Evolutionary conservation across 2,888 invertebrate genomes (phyloP).

Genomic region (Steinernema scapterisci): DNA sequence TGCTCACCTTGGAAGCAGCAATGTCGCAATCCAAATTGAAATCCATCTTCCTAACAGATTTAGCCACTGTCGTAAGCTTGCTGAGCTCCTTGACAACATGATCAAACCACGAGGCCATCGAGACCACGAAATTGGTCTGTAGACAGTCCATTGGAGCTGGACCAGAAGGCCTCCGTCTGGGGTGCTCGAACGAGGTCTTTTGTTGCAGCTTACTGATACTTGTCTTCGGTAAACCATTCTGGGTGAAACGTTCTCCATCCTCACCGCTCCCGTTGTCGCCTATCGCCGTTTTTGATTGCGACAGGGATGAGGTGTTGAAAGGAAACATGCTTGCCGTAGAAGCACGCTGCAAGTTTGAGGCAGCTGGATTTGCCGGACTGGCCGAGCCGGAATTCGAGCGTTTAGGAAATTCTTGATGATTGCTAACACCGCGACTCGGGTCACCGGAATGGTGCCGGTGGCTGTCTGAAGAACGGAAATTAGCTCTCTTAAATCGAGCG

Average conservation of each 20-base stretch:
- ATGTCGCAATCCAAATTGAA: slow-evolving; percentile 43
- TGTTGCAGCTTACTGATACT: not conserved
- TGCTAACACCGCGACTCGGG: not conserved
- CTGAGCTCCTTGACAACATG: slow-evolving; percentile 35
- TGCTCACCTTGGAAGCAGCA: slow-evolving; percentile 36
- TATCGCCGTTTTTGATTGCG: not conserved
- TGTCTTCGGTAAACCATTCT: not conserved
- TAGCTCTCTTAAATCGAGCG: not conserved
- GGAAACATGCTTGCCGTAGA: slow-evolving; percentile 11
- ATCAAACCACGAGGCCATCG: slow-evolving; percentile 45
- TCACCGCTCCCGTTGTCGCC: not conserved
- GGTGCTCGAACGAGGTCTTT: not conserved
- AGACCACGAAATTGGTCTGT: slow-evolving; percentile 39
- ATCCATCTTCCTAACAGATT: slow-evolving; percentile 40
- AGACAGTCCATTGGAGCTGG: slow-evolving; percentile 35
- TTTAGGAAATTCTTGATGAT: not conserved
- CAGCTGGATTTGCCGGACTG: not conserved
- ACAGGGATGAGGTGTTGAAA: not conserved
- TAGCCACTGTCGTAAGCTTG: slow-evolving; percentile 37
- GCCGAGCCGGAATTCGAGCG: slow-evolving; percentile 15
- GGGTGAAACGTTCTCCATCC: not conserved
- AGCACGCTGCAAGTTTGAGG: not conserved
- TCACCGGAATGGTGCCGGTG: slow-evolving; percentile 1
- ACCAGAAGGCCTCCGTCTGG: not conserved
- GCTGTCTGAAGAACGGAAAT: not conserved